These are phyloP conservation scores for Myzus persicae DNA, from an alignment of 1,140 invertebrate genomes.

Conservation along the genomic window DNA sequence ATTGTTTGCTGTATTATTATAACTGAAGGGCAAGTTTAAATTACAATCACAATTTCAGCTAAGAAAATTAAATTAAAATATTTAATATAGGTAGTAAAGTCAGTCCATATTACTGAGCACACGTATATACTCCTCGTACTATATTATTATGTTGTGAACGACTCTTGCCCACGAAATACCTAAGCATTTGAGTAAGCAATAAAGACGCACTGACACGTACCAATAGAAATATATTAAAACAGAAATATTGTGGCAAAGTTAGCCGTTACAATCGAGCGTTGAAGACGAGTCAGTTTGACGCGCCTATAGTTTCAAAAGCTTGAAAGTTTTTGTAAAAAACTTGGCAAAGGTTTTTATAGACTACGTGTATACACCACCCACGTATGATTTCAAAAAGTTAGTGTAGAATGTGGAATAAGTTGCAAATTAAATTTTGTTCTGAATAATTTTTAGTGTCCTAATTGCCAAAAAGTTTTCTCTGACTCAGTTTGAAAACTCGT, in stretches of 20 bases:
- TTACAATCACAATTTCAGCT: background rate
- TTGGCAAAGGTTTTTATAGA: background rate
- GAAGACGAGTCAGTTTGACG: background rate
- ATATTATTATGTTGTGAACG: background rate
- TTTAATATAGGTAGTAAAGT: background rate
- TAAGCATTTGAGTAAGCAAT: no score
- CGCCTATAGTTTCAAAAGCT: background rate
- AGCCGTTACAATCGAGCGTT: background rate
- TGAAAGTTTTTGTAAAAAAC: background rate
- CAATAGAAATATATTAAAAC: conserved; percentile 5
- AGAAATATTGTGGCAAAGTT: background rate
- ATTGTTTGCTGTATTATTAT: no score
- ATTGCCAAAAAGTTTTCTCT: background rate
- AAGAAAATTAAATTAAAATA: background rate
- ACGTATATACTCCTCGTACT: background rate
- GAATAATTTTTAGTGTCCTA: conserved; percentile 33
- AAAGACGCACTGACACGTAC: background rate
- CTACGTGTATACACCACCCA: background rate
- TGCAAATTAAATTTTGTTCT: conserved; percentile 22
- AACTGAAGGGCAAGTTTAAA: background rate
- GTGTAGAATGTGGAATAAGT: conserved; percentile 11
- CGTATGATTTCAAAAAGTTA: background rate
- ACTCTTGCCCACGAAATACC: background rate
- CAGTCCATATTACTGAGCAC: background rate
- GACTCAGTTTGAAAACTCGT: background rate